Conservation (phyloP, 1,140 invertebrate genomes). For the Propsilocerus akamusi region DNA sequence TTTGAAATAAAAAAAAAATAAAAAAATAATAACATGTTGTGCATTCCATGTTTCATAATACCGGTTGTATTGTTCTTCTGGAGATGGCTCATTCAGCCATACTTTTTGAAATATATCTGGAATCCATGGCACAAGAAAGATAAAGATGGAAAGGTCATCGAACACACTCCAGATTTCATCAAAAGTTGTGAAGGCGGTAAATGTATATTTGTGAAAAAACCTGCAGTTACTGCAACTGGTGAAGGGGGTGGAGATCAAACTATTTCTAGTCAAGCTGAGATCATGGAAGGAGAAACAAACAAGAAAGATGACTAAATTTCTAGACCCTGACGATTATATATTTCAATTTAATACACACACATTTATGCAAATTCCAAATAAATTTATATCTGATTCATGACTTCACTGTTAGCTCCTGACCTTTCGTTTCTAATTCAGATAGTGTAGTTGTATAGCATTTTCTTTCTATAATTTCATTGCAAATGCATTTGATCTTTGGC, state of each 20-base stretch:
- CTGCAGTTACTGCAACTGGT: background rate
- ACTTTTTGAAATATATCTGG: background rate
- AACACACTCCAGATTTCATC: background rate
- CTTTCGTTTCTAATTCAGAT: too few species aligned
- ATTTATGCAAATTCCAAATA: too few species aligned
- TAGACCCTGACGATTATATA: too few species aligned
- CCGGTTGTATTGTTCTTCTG: background rate
- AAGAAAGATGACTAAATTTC: background rate
- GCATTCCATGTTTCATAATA: background rate
- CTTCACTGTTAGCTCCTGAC: too few species aligned
- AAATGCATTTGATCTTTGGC: too few species aligned
- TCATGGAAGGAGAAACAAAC: background rate
- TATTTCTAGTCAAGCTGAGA: background rate
- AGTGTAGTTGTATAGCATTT: too few species aligned
- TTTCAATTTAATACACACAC: too few species aligned
- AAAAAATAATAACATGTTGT: too few species aligned
- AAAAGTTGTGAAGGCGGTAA: background rate
- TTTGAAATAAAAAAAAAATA: too few species aligned
- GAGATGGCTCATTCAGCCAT: background rate
- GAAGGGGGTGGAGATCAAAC: background rate
- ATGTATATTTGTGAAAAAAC: background rate
- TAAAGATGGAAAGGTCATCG: background rate
- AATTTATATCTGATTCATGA: too few species aligned
- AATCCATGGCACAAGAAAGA: background rate
- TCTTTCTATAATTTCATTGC: too few species aligned